Conservation (phyloP, 2,797 vertebrate species). For the Syncerus caffer region DNA sequence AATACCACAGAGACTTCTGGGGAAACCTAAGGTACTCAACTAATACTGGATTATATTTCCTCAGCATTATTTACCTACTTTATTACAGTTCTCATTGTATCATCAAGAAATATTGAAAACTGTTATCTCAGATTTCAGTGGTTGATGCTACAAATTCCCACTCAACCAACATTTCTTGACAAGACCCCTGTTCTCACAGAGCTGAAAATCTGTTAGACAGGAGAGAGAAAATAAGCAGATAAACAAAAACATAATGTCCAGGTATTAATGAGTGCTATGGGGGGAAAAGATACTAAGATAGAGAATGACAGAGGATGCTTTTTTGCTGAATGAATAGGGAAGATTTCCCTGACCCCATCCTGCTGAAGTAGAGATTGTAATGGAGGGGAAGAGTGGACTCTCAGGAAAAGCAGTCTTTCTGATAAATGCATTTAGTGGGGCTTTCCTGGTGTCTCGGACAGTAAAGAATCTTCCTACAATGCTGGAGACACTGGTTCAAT, state of each 20-base stretch:
- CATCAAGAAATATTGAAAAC: conserved; percentile 19
- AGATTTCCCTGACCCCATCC: neutral
- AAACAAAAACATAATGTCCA: neutral
- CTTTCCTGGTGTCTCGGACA: neutral
- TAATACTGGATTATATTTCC: neutral
- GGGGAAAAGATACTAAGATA: neutral
- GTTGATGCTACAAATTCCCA: neutral
- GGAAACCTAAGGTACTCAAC: neutral
- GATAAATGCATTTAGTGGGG: neutral
- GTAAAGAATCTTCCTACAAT: neutral
- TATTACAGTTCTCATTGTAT: neutral
- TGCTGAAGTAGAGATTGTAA: neutral
- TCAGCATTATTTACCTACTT: neutral
- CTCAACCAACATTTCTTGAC: neutral
- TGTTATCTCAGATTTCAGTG: neutral
- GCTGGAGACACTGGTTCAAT: neutral
- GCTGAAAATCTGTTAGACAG: neutral
- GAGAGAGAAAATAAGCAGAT: neutral
- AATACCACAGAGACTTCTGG: neutral
- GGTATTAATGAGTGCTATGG: neutral
- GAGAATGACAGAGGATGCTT: neutral
- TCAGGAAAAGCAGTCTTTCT: neutral
- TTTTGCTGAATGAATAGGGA: neutral
- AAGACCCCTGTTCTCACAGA: neutral
- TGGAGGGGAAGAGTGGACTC: neutral